phyloP scores from a whole-genome alignment of 2,888 invertebrate species.

The Rhingia campestris region DNA sequence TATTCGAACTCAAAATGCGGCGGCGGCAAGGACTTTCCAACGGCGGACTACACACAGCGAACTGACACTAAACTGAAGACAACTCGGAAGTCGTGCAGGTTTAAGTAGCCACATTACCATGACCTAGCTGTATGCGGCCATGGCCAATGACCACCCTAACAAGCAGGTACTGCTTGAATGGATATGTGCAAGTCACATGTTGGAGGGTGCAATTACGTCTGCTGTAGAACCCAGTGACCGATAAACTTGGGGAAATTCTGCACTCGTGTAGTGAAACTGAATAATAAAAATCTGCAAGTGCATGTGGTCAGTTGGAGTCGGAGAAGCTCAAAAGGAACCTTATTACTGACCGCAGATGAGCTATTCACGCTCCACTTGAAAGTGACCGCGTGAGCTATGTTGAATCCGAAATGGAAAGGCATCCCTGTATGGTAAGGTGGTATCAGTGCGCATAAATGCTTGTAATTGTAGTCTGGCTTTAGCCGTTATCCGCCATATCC shows the following conservation, averaged over 20 bases:
- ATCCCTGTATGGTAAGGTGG: neutral
- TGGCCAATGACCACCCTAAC: slow-evolving; percentile 61
- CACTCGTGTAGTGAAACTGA: slow-evolving; percentile 1
- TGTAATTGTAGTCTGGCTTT: neutral
- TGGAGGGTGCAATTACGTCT: slow-evolving; percentile 48
- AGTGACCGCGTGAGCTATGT: slow-evolving; percentile 6
- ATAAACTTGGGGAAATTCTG: slow-evolving; percentile 32
- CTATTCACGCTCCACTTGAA: slow-evolving; percentile 36
- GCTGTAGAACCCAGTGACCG: slow-evolving; percentile 39
- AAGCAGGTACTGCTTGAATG: slow-evolving; percentile 56
- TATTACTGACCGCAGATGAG: neutral
- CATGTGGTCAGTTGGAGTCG: neutral
- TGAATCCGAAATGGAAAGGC: slow-evolving; percentile 62
- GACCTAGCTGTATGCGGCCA: slow-evolving; percentile 52
- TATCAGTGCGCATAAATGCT: slow-evolving; percentile 28
- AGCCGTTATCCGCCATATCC: neutral
- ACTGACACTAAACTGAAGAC: slow-evolving; percentile 58
- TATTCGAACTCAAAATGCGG: slow-evolving; percentile 21
- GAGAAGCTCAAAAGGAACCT: neutral
- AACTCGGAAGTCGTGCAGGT: slow-evolving; percentile 29
- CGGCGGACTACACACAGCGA: slow-evolving; percentile 8
- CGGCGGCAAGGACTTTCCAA: neutral
- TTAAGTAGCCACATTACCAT: slow-evolving; percentile 62
- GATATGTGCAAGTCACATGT: slow-evolving; percentile 44
- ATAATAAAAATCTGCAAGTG: neutral